A percentile compares a stretch with the other conserved stretches of the same genome.
These are phyloP conservation scores for Etheostoma nigrum DNA, from an alignment of 2,797 vertebrate species.

Conservation along the genomic window DNA sequence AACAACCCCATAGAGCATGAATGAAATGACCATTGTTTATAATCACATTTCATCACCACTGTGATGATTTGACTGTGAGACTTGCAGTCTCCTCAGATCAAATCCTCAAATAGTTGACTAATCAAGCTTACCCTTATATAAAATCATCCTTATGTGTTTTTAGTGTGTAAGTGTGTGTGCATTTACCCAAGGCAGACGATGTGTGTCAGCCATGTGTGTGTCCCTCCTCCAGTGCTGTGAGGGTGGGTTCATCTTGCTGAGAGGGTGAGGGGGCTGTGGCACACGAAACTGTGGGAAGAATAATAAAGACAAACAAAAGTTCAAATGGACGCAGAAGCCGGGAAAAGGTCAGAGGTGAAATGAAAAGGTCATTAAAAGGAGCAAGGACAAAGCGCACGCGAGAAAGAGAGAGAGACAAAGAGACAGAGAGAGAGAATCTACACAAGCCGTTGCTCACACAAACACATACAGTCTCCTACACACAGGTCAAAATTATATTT, in stretches of 20 bases:
- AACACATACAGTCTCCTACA: not conserved
- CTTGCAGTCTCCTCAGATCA: no score
- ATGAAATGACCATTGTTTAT: no score
- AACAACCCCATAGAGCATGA: no score
- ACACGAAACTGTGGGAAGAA: slow-evolving; percentile 82
- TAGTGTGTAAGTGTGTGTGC: slow-evolving; percentile 5
- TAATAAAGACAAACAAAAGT: slow-evolving; percentile 63
- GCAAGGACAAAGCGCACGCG: slow-evolving; percentile 33
- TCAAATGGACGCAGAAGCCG: slow-evolving; percentile 53
- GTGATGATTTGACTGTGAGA: no score
- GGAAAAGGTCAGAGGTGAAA: slow-evolving; percentile 64
- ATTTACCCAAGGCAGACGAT: slow-evolving; percentile 74
- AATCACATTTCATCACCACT: no score
- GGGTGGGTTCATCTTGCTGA: slow-evolving; percentile 73
- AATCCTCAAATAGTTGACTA: no score
- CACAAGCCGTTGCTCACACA: not conserved
- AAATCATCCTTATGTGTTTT: not conserved
- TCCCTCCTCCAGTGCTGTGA: slow-evolving; percentile 84
- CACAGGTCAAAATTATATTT: slow-evolving; percentile 10
- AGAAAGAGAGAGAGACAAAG: not conserved
- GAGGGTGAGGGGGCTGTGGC: slow-evolving; percentile 80
- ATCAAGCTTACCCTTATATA: no score
- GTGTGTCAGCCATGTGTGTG: slow-evolving; percentile 67
- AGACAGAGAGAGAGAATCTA: not conserved
- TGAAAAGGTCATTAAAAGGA: slow-evolving; percentile 54